Evolutionary conservation across 2,113 vertebrate genomes (phyloP), one percentile per base, ranked within the genome.

Genomic region (Beaufortia kweichowensis): DNA sequence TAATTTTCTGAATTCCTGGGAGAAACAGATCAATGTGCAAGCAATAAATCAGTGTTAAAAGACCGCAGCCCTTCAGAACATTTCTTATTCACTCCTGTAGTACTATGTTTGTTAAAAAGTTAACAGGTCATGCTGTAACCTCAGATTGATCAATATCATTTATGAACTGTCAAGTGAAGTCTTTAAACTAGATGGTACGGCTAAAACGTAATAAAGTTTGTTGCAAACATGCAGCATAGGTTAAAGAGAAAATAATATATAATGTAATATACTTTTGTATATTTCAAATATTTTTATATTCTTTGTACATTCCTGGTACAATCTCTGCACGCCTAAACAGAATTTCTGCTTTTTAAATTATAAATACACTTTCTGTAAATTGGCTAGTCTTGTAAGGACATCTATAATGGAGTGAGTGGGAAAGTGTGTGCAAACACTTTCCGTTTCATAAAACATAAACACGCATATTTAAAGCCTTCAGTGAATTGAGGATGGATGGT

Each of bases 391-490:
- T 39, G 35, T 39, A 1, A 39, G 43, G 7, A 28, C 7, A n/a
- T 9, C 10, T 14, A 17, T n/a, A 26, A 0, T n/a, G 19, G 65
- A 29, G 41, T 3, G 1, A 14, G 28, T 69, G 31, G 5, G 31
- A 24, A 56, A 56, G n/a, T 24, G 50, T 31, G 67, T 15, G 19
- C 31, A 70, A 56, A 33, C 67, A 56, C 50, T 56, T 33, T 19
- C 67, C 23, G 35, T 55, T 70, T 39, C 50, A 55, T 50, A 39
- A 6, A 15, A 46, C 26, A 60, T 74, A 61, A 57, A 61, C 65
- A 65, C 24, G 41, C 60, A 64, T 79, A 39, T 77, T 59, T 72
- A 72, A 43, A 72, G 55, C 33, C 11, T 28, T 72, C n/a, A 67
- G 19, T 73, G 29, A 56, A 43, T 77, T 53, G 50, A 35, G 46